Conservation (phyloP, 92 coral and sea anemone genomes). For the Siderastrea siderea region DNA sequence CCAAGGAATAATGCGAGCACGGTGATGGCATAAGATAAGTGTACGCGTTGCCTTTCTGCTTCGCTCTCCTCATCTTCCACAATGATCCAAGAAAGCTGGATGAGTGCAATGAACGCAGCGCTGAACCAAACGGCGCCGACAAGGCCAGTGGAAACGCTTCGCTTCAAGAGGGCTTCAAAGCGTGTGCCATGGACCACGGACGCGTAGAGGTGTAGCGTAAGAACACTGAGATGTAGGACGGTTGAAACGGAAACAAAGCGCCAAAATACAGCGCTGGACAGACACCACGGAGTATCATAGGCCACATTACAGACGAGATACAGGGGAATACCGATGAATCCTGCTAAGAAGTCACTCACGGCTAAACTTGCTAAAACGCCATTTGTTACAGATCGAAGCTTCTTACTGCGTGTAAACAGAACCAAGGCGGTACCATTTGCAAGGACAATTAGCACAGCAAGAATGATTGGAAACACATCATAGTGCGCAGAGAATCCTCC, state of each 20-base stretch:
- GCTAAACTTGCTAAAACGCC: constrained; percentile 61
- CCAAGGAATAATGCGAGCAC: constrained; percentile 23
- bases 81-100: constrained; percentile 38
- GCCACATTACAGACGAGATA: constrained; percentile 59
- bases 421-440: constrained; percentile 41
- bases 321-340: constrained; percentile 66
- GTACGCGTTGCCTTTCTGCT: constrained; percentile 16
- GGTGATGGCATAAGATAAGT: constrained; percentile 26
- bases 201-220: constrained; percentile 61
- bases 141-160: neutral
- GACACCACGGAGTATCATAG: constrained; percentile 34
- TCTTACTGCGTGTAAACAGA: constrained; percentile 30
- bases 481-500: constrained; percentile 54
- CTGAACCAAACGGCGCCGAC: constrained; percentile 11
- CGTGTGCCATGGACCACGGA: constrained; percentile 58
- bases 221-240: constrained; percentile 57
- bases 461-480: constrained; percentile 65
- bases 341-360: constrained; percentile 68
- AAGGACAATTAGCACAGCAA: constrained; percentile 33
- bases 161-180: constrained; percentile 11
- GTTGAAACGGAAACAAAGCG: constrained; percentile 74
- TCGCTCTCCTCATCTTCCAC: constrained; percentile 11
- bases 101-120: constrained; percentile 18
- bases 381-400: constrained; percentile 51
- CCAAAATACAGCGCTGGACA: constrained; percentile 46